Base-by-base conservation (phyloP, 1,140 invertebrate genomes). In the Calliphora vicina region DNA sequence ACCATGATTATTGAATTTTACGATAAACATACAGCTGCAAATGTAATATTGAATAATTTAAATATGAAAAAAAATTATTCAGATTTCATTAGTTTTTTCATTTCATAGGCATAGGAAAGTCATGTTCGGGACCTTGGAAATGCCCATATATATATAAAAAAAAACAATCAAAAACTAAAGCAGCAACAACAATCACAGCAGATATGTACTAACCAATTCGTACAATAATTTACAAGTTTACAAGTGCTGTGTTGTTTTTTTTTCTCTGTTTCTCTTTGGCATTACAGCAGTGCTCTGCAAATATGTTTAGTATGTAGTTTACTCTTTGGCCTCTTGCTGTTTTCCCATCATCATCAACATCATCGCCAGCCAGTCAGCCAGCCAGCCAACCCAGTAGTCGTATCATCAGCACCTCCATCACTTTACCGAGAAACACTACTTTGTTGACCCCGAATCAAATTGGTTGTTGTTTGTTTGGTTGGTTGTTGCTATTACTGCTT, bases 151-250 rank as follows among this genome's bases (percentile, higher is more conserved):
- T n/a, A 67, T 67, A 67, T 1, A 25, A 20, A 23, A 20, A 20
- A 23, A 67, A 67, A 67, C 6, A 67, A 67, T 10, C 9, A 67
- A 67, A 20, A 23, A 23, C n/a, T 15, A 61, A 20, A 67, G 20
- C 61, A 67, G 23, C 61, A 67, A 67, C 61, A 67, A 67, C 61
- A 67, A 67, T 13, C 8, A 4, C 61, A 67, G 8, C 61, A 67
- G 61, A 67, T 23, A 35, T 35, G 35, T 35, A 67, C 61, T 67
- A 67, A 67, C 23, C 61, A 67, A 67, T 67, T 67, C 23, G n/a
- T 57, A n/a, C 17, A 57, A 67, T 67, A 67, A 67, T 67, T 67
- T 67, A 67, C 61, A 67, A 67, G n/a, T 67, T 67, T 67, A 25
- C 61, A 67, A 67, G 61, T 67, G 61, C 0, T 67, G n/a, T 61